Evolutionary conservation across 2,113 vertebrate genomes (phyloP).

Genomic region (Rutilus rutilus): DNA sequence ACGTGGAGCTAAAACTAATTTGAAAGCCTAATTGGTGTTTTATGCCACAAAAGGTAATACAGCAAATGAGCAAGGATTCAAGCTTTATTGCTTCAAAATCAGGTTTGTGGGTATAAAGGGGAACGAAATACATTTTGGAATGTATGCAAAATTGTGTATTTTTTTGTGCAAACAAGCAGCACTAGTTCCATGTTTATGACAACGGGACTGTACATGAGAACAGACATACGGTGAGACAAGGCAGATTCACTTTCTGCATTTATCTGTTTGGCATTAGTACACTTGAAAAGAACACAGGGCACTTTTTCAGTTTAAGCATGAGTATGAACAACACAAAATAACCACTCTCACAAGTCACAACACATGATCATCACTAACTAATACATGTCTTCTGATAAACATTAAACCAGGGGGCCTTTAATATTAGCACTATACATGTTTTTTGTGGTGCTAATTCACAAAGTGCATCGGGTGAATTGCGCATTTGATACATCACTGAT

Average conservation of each 20-base stretch:
- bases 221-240: background rate
- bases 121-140: slow-evolving; percentile 12
- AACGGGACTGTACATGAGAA: background rate
- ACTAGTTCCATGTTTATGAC: background rate
- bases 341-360: background rate
- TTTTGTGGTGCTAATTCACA: background rate
- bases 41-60: background rate
- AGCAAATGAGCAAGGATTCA: background rate
- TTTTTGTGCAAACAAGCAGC: slow-evolving; percentile 14
- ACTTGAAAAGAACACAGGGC: background rate
- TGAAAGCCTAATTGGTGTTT: background rate
- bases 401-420: background rate
- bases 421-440: background rate
- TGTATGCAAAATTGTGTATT: background rate
- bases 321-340: slow-evolving; percentile 11
- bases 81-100: slow-evolving; percentile 10
- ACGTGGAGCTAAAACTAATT: background rate
- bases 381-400: background rate
- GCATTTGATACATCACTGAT: background rate
- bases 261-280: background rate
- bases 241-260: background rate
- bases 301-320: background rate
- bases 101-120: background rate
- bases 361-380: background rate
- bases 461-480: background rate